Evolutionary conservation across 1,140 invertebrate genomes (phyloP).

Genomic region (Antheraea mylitta): DNA sequence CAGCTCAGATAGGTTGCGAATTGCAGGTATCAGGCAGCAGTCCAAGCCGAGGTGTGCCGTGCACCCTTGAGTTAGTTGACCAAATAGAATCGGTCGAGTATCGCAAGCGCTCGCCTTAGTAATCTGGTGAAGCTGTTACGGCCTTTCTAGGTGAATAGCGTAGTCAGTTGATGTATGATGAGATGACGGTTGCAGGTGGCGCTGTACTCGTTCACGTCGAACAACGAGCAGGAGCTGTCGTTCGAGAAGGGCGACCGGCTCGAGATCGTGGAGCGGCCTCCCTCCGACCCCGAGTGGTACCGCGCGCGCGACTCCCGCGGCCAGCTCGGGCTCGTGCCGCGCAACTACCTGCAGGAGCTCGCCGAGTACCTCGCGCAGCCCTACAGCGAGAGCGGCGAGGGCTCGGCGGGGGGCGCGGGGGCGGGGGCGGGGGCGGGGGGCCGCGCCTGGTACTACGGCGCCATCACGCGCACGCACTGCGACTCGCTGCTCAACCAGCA

Average conservation of each 20-base stretch:
- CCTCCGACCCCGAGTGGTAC: constrained; percentile 99
- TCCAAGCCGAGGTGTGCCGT: no score
- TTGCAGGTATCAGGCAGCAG: no score
- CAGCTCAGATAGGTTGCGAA: no score
- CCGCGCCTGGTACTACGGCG: constrained; percentile 98
- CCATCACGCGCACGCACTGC: constrained; percentile 95
- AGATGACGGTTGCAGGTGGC: constrained; percentile 81
- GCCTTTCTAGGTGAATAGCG: no score
- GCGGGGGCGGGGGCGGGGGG: constrained; percentile 66
- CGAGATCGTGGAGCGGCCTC: constrained; percentile 96
- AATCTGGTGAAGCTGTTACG: no score
- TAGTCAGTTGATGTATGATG: no score
- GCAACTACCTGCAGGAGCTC: constrained; percentile 97
- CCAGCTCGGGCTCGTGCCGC: constrained; percentile 94
- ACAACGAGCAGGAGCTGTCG: constrained; percentile 97
- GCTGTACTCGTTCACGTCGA: constrained; percentile 95
- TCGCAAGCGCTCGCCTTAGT: no score
- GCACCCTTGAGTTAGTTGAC: no score
- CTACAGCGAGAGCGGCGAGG: constrained; percentile 70
- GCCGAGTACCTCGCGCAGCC: constrained; percentile 93
- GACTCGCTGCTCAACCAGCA: constrained; percentile 96
- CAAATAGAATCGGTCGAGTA: no score
- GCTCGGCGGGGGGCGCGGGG: constrained; percentile 32
- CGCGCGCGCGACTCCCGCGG: constrained; percentile 95
- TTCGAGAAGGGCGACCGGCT: constrained; percentile 97